phyloP scores from a whole-genome alignment of 1,140 invertebrate species.

The Heliconius melpomene region DNA sequence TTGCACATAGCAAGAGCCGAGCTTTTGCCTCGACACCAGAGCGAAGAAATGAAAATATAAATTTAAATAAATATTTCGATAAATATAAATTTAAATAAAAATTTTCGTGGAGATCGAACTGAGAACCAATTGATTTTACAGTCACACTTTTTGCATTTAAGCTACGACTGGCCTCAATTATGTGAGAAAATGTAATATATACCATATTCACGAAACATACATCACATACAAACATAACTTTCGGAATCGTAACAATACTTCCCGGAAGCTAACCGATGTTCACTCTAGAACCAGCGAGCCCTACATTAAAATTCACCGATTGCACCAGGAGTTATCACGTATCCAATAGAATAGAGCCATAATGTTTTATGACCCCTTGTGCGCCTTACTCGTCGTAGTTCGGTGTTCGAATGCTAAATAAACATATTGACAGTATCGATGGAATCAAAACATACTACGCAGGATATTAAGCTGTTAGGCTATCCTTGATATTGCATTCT shows the following conservation, averaged over 20 bases:
- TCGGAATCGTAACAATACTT: slow-evolving; percentile 56
- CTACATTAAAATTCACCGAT: slow-evolving; percentile 76
- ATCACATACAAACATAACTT: neutral
- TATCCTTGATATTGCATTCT: neutral
- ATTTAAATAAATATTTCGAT: too few species aligned
- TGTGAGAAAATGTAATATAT: neutral
- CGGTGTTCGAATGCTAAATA: slow-evolving; percentile 75
- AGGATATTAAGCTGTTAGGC: slow-evolving; percentile 18
- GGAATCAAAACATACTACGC: slow-evolving; percentile 36
- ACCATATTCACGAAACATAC: neutral
- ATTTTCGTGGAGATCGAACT: too few species aligned
- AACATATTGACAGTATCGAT: slow-evolving; percentile 50
- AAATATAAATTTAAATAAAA: too few species aligned
- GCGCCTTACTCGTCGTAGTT: slow-evolving; percentile 67
- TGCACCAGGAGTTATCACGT: slow-evolving; percentile 75
- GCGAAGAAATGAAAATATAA: too few species aligned
- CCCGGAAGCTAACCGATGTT: slow-evolving; percentile 71
- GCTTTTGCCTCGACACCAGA: too few species aligned
- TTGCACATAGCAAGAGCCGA: too few species aligned
- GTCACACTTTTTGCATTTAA: too few species aligned
- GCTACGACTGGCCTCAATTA: too few species aligned
- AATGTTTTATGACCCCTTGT: slow-evolving; percentile 79
- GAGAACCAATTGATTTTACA: too few species aligned
- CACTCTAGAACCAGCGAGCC: slow-evolving; percentile 56
- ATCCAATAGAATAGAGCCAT: slow-evolving; percentile 79